These are phyloP conservation scores for Lagopus leucura DNA, from an alignment of 2,113 vertebrate species.

Conservation along the genomic window DNA sequence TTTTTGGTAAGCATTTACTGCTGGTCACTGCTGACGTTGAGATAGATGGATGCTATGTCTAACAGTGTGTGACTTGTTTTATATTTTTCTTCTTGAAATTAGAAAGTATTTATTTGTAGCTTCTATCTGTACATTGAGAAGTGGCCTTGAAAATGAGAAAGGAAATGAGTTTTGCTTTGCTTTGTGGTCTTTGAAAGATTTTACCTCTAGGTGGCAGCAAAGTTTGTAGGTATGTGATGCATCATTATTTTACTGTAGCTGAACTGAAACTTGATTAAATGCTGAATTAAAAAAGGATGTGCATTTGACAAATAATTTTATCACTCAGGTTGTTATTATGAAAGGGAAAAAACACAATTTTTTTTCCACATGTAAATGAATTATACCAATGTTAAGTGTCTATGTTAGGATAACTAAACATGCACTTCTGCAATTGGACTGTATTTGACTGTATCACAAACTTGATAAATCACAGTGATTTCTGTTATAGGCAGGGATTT, in stretches of 20 bases:
- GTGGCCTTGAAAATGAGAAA: background rate
- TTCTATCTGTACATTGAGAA: background rate
- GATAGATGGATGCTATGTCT: background rate
- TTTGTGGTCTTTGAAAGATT: background rate
- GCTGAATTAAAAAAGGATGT: background rate
- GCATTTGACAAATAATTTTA: background rate
- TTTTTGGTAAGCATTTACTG: background rate
- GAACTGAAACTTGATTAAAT: background rate
- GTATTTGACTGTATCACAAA: background rate
- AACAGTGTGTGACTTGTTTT: background rate
- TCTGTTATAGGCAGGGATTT: background rate
- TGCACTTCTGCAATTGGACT: background rate
- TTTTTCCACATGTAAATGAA: background rate
- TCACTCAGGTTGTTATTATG: background rate
- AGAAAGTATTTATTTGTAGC: background rate
- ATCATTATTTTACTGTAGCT: background rate
- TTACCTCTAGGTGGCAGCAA: conserved; percentile 72
- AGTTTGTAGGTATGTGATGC: background rate
- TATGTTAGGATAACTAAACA: background rate
- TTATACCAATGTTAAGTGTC: background rate
- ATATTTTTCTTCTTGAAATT: background rate
- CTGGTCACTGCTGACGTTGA: background rate
- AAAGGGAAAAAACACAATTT: background rate
- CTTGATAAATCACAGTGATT: background rate
- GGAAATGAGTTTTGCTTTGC: fast-evolving